Percentiles rank a stretch among this genome's conserved stretches.
phyloP scores from a whole-genome alignment of 1,140 invertebrate species.

The Anastatus disparis region DNA sequence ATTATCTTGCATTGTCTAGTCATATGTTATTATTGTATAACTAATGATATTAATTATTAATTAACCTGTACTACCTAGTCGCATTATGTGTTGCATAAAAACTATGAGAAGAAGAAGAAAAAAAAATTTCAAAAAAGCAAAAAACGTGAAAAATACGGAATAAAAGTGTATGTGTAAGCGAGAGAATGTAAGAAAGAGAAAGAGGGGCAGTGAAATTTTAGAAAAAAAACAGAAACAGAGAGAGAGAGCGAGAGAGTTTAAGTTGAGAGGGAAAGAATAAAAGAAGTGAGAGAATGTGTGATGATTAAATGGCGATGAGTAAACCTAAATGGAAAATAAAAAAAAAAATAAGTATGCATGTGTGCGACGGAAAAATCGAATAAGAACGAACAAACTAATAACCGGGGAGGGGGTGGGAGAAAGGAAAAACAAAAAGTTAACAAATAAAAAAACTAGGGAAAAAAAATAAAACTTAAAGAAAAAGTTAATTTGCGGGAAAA shows the following conservation, averaged over 20 bases:
- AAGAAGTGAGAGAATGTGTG: slow-evolving; percentile 41
- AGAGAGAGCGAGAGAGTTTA: slow-evolving; percentile 41
- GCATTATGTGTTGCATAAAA: slow-evolving; percentile 67
- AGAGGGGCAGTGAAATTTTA: slow-evolving; percentile 40
- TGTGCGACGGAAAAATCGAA: slow-evolving; percentile 28
- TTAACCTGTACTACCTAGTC: slow-evolving; percentile 68
- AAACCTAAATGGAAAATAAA: slow-evolving; percentile 20
- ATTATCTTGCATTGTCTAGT: slow-evolving; percentile 69
- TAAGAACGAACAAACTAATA: slow-evolving; percentile 28
- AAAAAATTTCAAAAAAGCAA: slow-evolving; percentile 40
- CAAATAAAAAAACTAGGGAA: too few species aligned
- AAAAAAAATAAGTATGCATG: background rate
- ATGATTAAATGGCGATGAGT: background rate
- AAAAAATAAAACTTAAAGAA: too few species aligned
- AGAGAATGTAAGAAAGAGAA: slow-evolving; percentile 45
- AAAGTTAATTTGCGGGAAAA: slow-evolving; percentile 26
- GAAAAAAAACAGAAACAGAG: slow-evolving; percentile 26
- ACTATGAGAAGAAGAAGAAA: slow-evolving; percentile 8
- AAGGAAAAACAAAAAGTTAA: slow-evolving; percentile 43
- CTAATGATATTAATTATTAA: slow-evolving; percentile 68
- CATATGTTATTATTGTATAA: slow-evolving; percentile 69
- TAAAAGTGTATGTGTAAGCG: slow-evolving; percentile 25
- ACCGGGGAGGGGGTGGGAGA: slow-evolving; percentile 46
- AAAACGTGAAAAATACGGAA: slow-evolving; percentile 40
- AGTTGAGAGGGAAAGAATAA: slow-evolving; percentile 30